Evolutionary conservation across 2,888 invertebrate species (phyloP).

Genomic region (Acholoe squamosa): DNA sequence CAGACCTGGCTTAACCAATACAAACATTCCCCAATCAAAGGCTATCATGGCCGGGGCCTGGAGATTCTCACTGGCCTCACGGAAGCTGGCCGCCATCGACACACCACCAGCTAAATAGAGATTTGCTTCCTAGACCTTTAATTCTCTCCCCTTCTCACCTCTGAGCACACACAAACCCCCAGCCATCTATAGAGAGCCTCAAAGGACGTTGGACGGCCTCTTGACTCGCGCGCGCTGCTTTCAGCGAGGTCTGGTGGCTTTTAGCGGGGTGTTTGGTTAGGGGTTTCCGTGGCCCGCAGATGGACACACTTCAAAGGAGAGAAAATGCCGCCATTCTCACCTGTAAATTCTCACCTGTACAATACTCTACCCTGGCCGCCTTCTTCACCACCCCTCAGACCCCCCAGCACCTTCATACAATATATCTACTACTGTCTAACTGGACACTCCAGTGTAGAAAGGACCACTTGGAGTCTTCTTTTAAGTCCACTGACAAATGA

Average conservation of each 20-base stretch:
- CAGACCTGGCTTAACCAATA: not conserved
- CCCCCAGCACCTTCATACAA: not conserved
- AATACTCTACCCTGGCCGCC: not conserved
- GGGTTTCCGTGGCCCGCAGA: conserved; percentile 10
- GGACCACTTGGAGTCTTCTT: too few species aligned
- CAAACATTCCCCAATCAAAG: not conserved
- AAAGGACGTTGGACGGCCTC: not conserved
- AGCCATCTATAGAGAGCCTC: not conserved
- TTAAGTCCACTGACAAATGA: too few species aligned
- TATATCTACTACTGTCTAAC: too few species aligned
- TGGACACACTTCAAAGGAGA: conserved; percentile 31
- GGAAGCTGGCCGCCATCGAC: not conserved
- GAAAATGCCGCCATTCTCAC: conserved; percentile 45
- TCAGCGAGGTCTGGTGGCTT: conserved; percentile 2
- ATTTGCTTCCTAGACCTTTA: conserved; percentile 12
- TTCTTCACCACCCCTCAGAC: not conserved
- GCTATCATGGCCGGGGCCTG: not conserved
- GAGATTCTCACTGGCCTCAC: not conserved
- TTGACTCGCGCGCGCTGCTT: conserved; percentile 19
- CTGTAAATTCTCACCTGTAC: not conserved
- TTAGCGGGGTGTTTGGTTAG: conserved; percentile 36
- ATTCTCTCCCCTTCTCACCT: conserved; percentile 27
- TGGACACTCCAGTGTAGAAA: too few species aligned
- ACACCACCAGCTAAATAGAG: not conserved
- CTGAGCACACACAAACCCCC: not conserved